phyloP scores from a whole-genome alignment of 2,888 invertebrate species.

The Junonia oenone region DNA sequence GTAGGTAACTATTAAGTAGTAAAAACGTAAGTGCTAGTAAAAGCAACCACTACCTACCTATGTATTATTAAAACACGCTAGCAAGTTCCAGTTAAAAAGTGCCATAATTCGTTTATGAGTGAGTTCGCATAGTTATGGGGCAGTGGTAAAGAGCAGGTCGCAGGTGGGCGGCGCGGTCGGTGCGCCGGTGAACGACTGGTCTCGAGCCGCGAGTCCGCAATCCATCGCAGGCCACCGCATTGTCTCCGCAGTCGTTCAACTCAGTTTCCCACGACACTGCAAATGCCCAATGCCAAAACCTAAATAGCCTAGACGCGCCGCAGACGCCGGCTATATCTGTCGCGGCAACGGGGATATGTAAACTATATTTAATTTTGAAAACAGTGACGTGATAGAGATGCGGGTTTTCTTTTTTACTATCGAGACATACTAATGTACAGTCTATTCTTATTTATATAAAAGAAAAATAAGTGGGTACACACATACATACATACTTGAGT shows the following conservation, averaged over 20 bases:
- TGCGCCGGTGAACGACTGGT: conserved; percentile 27
- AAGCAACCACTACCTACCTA: neutral
- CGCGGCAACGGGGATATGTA: conserved; percentile 48
- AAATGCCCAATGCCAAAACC: conserved; percentile 72
- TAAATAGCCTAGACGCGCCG: conserved; percentile 75
- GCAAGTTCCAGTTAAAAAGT: neutral
- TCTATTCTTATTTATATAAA: neutral
- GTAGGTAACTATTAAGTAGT: neutral
- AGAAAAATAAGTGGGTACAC: neutral
- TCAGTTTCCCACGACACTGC: conserved; percentile 75
- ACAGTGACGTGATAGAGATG: conserved; percentile 30
- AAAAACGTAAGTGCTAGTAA: neutral
- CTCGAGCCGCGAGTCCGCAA: conserved; percentile 16
- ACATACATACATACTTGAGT: too few relatives aligned
- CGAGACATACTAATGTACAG: neutral
- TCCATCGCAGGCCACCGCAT: conserved; percentile 39
- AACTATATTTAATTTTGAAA: conserved; percentile 46
- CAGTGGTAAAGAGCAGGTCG: conserved; percentile 20
- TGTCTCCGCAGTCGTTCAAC: conserved; percentile 78
- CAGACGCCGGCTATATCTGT: conserved; percentile 73
- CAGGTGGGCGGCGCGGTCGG: conserved; percentile 25
- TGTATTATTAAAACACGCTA: neutral
- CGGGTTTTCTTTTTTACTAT: neutral
- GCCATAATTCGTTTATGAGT: conserved; percentile 7
- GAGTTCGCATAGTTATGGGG: conserved; percentile 13